A percentile compares a stretch with the other conserved stretches of the same genome.
These are phyloP conservation scores for Brachionus sp. DNA, from an alignment of 1,140 invertebrate genomes.

Conservation along the genomic window DNA sequence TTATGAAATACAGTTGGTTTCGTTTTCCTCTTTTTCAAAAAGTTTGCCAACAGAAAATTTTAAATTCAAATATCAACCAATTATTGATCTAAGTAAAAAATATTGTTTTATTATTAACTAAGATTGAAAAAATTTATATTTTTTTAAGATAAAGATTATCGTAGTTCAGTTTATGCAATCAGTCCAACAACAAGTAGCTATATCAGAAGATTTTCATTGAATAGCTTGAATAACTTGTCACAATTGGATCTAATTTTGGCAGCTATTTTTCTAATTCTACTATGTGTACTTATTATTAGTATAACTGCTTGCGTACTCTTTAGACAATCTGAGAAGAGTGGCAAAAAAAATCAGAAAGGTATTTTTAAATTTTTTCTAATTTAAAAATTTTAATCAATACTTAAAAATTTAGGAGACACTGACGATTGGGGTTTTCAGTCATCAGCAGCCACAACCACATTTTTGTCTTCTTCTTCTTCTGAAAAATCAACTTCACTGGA, in stretches of 20 bases:
- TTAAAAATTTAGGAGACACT: not conserved
- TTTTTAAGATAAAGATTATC: not conserved
- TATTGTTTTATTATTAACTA: not conserved
- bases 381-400: not conserved
- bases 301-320: not conserved
- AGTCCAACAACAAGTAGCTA: not conserved
- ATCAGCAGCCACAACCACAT: not conserved
- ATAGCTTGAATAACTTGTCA: not conserved
- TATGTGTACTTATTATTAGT: not conserved
- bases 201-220: not conserved
- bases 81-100: not conserved
- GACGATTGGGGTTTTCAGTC: conserved; percentile 37
- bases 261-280: conserved; percentile 1
- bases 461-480: conserved; percentile 35
- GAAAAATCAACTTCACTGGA: conserved; percentile 19
- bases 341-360: not conserved
- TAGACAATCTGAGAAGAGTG: conserved; percentile 2
- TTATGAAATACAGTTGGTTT: conserved; percentile 33
- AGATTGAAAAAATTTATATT: not conserved
- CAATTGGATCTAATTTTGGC: conserved; percentile 21
- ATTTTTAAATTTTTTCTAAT: not conserved
- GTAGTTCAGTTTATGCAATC: not conserved
- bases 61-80: not conserved
- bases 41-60: conserved; percentile 15
- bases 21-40: conserved; percentile 32